A percentile compares a stretch with the other conserved stretches of the same genome.
phyloP scores from a whole-genome alignment of 2,113 vertebrate species.

The Mustela nigripes region DNA sequence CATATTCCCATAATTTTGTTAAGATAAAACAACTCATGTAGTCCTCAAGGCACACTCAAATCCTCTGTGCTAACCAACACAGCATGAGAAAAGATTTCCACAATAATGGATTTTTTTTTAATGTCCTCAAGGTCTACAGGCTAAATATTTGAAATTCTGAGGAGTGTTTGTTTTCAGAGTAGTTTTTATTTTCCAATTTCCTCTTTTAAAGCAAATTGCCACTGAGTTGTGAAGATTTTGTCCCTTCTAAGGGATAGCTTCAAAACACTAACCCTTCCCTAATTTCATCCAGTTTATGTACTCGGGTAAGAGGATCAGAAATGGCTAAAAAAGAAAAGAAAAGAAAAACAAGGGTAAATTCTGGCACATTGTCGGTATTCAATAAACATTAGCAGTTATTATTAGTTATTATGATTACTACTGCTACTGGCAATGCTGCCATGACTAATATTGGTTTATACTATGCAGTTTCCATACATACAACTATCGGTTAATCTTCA shows the following conservation, averaged over 20 bases:
- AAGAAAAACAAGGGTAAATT: not conserved
- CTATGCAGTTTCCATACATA: not conserved
- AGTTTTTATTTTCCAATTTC: slow-evolving; percentile 12
- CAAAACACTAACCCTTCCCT: not conserved
- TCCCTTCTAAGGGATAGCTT: not conserved
- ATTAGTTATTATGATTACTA: not conserved
- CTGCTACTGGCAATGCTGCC: not conserved
- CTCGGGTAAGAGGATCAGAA: not conserved
- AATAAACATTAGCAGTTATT: not conserved
- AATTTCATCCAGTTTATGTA: not conserved
- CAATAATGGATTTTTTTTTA: not conserved
- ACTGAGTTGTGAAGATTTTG: not conserved
- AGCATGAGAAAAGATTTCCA: not conserved
- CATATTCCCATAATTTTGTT: slow-evolving; percentile 55
- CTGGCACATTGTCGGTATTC: not conserved
- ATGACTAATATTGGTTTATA: not conserved
- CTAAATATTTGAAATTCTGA: slow-evolving; percentile 39
- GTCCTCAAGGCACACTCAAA: slow-evolving; percentile 56
- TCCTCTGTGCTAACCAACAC: slow-evolving; percentile 2
- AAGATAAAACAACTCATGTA: not conserved
- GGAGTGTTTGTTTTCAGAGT: not conserved
- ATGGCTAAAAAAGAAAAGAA: not conserved
- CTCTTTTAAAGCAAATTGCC: slow-evolving; percentile 19
- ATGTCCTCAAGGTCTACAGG: not conserved
- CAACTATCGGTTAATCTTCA: not conserved